Percentiles rank a stretch among this genome's conserved stretches.
phyloP scores from a whole-genome alignment of 2,888 invertebrate species.

The Drosophila greeni region DNA sequence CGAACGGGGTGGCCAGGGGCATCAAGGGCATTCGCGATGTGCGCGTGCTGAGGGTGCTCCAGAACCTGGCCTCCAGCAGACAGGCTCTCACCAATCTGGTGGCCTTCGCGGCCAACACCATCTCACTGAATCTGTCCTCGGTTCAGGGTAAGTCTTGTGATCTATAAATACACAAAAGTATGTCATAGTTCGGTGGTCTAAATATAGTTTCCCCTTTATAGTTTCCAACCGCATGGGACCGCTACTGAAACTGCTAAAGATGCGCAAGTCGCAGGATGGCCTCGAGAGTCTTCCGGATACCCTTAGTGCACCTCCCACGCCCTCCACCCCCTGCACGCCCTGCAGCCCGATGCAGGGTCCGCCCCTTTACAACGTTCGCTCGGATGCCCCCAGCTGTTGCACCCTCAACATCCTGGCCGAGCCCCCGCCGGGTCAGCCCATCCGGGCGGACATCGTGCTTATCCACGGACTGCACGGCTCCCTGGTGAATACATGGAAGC shows the following conservation, averaged over 20 bases:
- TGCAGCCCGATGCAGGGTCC: conserved; percentile 42
- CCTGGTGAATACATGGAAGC: conserved; percentile 89
- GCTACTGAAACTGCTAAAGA: conserved; percentile 76
- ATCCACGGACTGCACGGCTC: conserved; percentile 86
- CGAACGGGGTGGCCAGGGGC: conserved; percentile 76
- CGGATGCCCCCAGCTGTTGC: conserved; percentile 71
- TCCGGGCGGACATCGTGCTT: conserved; percentile 86
- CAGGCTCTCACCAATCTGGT: conserved; percentile 76
- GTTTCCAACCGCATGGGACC: conserved; percentile 78
- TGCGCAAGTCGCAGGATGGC: conserved; percentile 73
- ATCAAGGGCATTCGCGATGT: conserved; percentile 77
- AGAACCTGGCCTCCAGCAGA: conserved; percentile 74
- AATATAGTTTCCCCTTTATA: conserved; percentile 30
- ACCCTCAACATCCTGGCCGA: conserved; percentile 76
- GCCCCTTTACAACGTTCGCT: conserved; percentile 39
- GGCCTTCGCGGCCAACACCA: conserved; percentile 78
- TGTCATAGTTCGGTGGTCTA: conserved; percentile 6
- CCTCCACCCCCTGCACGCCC: conserved; percentile 50
- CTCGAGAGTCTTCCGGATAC: conserved; percentile 74
- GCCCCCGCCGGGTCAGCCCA: conserved; percentile 75
- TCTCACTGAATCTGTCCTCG: conserved; percentile 77
- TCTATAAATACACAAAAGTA: conserved; percentile 10
- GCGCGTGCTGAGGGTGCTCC: conserved; percentile 70
- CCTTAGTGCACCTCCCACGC: conserved; percentile 43
- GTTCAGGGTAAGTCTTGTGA: conserved; percentile 76